Evolutionary conservation across 35 echinoderm and acorn worm species (phyloP).

Genomic region (Chiridota heheva): DNA sequence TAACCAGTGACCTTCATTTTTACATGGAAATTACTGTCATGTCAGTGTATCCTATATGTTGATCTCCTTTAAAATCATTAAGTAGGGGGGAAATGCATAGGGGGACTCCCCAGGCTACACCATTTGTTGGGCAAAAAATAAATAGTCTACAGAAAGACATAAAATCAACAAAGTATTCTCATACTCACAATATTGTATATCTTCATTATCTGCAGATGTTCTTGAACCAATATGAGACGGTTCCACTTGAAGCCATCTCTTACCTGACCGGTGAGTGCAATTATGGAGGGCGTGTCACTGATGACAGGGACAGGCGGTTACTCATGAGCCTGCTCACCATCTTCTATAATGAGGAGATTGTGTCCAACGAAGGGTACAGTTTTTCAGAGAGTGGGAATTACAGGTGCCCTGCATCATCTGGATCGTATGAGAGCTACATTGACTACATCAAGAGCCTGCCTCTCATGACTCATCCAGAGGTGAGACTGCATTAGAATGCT

Average conservation of each 20-base stretch:
- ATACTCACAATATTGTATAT: not conserved
- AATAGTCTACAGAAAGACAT: no score
- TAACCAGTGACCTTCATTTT: no score
- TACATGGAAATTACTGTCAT: no score
- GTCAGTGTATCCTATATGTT: no score
- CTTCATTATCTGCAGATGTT: conserved; percentile 77
- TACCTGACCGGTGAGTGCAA: conserved; percentile 96
- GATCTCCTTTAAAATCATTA: no score
- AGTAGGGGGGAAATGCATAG: no score
- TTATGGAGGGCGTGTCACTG: conserved; percentile 95
- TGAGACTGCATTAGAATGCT: conserved; percentile 23
- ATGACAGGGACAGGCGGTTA: conserved; percentile 81
- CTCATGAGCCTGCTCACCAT: conserved; percentile 86
- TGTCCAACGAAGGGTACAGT: conserved; percentile 58
- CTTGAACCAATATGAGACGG: conserved; percentile 91
- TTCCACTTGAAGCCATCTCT: conserved; percentile 85
- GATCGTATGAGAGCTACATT: conserved; percentile 73
- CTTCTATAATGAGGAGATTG: conserved; percentile 75
- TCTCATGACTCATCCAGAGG: conserved; percentile 84
- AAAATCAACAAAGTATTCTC: no score
- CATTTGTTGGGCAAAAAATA: no score
- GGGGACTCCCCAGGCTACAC: no score
- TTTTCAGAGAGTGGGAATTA: conserved; percentile 96
- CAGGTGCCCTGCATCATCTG: conserved; percentile 65
- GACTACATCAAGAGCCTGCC: conserved; percentile 89